Conservation (phyloP, 2,113 vertebrate genomes). For the Leucosticte australis region DNA sequence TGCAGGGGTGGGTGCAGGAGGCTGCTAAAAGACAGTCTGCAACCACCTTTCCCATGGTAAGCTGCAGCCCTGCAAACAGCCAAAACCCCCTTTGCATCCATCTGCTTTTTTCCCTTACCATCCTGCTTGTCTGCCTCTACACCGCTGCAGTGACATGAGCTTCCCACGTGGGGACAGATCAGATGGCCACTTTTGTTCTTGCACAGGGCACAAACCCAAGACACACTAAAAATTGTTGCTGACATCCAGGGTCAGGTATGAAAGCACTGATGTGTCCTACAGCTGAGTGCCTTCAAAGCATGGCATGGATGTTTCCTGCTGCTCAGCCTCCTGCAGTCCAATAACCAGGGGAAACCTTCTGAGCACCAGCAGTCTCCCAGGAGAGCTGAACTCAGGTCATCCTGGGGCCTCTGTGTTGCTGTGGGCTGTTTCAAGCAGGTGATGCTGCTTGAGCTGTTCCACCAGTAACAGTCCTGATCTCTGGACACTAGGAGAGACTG, state of each 20-base stretch:
- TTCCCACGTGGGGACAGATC: rapidly evolving
- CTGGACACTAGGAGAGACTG: not conserved
- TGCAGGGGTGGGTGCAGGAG: not conserved
- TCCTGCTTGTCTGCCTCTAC: not conserved
- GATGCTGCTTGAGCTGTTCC: not conserved
- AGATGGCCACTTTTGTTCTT: not conserved
- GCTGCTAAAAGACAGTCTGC: not conserved
- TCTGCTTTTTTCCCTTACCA: not conserved
- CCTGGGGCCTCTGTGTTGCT: not conserved
- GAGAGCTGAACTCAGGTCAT: not conserved
- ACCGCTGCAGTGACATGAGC: not conserved
- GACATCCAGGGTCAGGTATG: rapidly evolving
- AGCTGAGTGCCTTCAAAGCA: not conserved
- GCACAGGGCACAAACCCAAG: not conserved
- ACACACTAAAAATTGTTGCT: not conserved
- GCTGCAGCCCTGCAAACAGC: not conserved
- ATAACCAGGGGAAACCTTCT: not conserved
- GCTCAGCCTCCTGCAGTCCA: not conserved
- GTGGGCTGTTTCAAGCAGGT: not conserved
- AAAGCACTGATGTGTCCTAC: not conserved
- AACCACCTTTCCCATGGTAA: not conserved
- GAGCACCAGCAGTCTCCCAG: too few species aligned
- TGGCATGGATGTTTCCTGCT: not conserved
- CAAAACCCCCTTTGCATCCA: rapidly evolving
- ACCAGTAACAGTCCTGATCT: not conserved